Evolutionary conservation across 2,113 vertebrate species (phyloP), one percentile per base, ranked within the genome.

Genomic region (Acanthisitta chloris): DNA sequence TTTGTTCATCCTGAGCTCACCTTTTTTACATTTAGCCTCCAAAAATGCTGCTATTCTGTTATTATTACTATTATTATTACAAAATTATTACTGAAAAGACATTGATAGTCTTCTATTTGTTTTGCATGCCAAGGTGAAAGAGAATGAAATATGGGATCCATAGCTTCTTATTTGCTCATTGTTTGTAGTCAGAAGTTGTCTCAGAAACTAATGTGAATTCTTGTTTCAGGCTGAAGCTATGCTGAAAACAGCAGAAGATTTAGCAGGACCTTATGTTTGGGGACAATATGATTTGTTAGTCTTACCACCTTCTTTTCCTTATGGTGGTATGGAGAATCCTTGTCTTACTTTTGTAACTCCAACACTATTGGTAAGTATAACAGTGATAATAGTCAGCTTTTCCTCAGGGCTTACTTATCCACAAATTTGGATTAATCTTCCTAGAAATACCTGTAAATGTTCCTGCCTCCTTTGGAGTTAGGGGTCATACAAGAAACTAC

Each of bases 281-380:
- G 99, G 99, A 18, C 99, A 99, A 67, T 99, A 99, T 52, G 99
- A 99, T 89, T 85, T 99, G 14, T 95, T 99, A 93, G 98, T 99
- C 65, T 98, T 99, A 28, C 99, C 99, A 10, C 99, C 99, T 1
- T 99, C 99, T 29, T 99, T 99, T 96, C 99, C 99, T 4, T 99
- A 99, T 0, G 99, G 99, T 5, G 99, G 99, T 36, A 99, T 99
- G 99, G 99, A 99, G 94, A 99, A 99, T 86, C 99, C 99, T 38
- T 99, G 99, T 54, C 99, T 99, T 66, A 99, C 99, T 54, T 99
- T 99, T 78, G 99, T 99, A 34, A 99, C 99, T 2, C 99, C 99
- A 42, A 99, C 99, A 3, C 69, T 99, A 8, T 95, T 99, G 98
- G 99, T 99, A 96, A 96, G 97, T 97, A 14, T 61, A 31, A 80